Base-by-base conservation (phyloP, 2,888 invertebrate genomes). In the Sminthurinus aureus region DNA sequence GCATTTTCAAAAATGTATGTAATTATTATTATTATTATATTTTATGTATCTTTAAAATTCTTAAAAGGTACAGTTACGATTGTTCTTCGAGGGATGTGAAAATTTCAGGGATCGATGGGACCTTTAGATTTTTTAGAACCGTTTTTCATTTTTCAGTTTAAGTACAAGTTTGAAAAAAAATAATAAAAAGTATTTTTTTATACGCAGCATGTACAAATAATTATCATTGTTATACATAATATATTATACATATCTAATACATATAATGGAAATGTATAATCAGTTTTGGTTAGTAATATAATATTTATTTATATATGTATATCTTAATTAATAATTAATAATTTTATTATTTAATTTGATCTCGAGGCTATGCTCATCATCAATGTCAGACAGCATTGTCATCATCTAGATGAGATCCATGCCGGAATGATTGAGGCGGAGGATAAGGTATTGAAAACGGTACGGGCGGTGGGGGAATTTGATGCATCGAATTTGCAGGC, bases 321-420 rank as follows among this genome's bases (percentile, higher is more conserved):
- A 13, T 58, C 58, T 58, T 58, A 58, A 58, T 58, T 58, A 18
- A 8, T 66, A 66, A 20, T 20, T 66, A 24, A 24, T 71, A 71
- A 24, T 71, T 24, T 24, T 71, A 24, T 71, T 24, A 1, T 13
- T 58, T 58, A 58, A 58, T 58, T 58, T 38, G 38, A 18, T 58
- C 58, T 58, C 18, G 13, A 58, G 71, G 82, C 78, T 94, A 58
- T 18, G 18, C 15, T 58, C 58, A 18, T 58, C 58, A 18, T 58
- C 94, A 93, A 93, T 94, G 94, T 95, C 94, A 95, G 93, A 95
- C 95, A 92, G 92, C 93, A 91, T 94, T 93, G 92, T 94, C 93
- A 80, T 88, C 88, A 90, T 58, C 58, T 18, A 58, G 58, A 58
- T n/a, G n/a, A n/a, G n/a, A n/a, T n/a, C n/a, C n/a, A n/a, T 58